Evolutionary conservation across 2,888 invertebrate genomes (phyloP).

Genomic region (Osmoderma eremita): DNA sequence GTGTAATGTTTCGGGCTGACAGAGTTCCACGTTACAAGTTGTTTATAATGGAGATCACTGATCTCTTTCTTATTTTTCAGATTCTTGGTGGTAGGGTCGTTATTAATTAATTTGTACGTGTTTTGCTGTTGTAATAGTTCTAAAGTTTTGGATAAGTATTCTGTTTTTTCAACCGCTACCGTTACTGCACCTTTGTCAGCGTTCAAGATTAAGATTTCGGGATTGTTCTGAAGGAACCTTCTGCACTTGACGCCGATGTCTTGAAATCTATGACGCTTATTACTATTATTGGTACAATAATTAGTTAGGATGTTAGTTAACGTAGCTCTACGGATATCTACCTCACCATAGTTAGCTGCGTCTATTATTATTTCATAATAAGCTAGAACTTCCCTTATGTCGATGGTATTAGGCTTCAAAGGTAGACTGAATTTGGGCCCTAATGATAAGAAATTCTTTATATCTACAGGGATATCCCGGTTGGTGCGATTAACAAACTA

Average conservation of each 20-base stretch:
- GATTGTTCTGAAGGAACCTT: constrained; percentile 4
- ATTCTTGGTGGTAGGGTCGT: too few species aligned
- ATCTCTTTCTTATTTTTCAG: too few species aligned
- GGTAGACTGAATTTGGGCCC: not conserved
- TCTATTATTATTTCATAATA: too few species aligned
- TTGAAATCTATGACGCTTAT: not conserved
- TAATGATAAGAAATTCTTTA: not conserved
- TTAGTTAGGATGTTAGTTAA: too few species aligned
- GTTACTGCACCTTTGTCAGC: not conserved
- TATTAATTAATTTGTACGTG: not conserved
- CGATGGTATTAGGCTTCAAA: not conserved
- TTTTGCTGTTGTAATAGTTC: not conserved
- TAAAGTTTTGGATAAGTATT: not conserved
- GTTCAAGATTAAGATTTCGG: not conserved
- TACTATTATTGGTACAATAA: not conserved
- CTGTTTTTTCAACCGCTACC: not conserved
- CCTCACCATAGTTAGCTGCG: too few species aligned
- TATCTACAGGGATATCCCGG: not conserved
- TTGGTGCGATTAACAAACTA: too few species aligned
- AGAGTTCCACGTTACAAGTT: too few species aligned
- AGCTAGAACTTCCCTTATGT: too few species aligned
- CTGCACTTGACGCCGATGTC: not conserved
- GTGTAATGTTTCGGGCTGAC: too few species aligned
- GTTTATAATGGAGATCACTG: too few species aligned
- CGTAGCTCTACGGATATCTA: not conserved